Percentiles rank a stretch among this genome's conserved stretches.
Evolutionary conservation across 2,888 invertebrate genomes (phyloP).

Genomic region (Hololepta plana): DNA sequence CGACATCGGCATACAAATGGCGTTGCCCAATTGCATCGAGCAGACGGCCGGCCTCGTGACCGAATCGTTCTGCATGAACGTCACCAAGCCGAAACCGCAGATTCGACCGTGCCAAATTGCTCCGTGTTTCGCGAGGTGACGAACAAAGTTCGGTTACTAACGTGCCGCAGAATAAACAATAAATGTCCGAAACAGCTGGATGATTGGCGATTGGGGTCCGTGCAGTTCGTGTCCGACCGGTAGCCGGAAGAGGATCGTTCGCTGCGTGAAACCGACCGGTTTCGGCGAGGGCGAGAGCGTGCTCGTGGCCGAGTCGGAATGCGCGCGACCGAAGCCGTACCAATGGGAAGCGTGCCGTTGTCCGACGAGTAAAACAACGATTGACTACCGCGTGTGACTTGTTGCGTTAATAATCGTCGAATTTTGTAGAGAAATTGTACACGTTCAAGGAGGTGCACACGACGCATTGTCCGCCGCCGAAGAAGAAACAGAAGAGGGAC

Average conservation of each 20-base stretch:
- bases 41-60: constrained; percentile 13
- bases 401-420: too few species aligned
- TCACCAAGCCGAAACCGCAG: constrained; percentile 9
- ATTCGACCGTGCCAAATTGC: constrained; percentile 14
- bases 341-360: constrained; percentile 15
- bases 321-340: constrained; percentile 20
- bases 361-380: too few species aligned
- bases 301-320: constrained; percentile 18
- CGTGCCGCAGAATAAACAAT: constrained; percentile 2
- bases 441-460: too few species aligned
- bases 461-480: too few species aligned
- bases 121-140: constrained; percentile 14
- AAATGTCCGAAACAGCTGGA: constrained; percentile 16
- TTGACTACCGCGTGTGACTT: too few species aligned
- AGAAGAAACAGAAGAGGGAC: too few species aligned
- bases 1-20: constrained; percentile 29
- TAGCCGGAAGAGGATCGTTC: constrained; percentile 16
- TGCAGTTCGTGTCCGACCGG: constrained; percentile 17
- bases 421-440: too few species aligned
- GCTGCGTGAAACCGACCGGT: constrained; percentile 21
- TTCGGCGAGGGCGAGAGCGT: constrained; percentile 21
- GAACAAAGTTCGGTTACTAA: constrained; percentile 1
- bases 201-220: constrained; percentile 23
- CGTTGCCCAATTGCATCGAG: constrained; percentile 14
- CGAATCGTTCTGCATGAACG: constrained; percentile 11